Base-by-base conservation (phyloP, 92 coral and sea anemone genomes). In the Plumapathes pennacea region DNA sequence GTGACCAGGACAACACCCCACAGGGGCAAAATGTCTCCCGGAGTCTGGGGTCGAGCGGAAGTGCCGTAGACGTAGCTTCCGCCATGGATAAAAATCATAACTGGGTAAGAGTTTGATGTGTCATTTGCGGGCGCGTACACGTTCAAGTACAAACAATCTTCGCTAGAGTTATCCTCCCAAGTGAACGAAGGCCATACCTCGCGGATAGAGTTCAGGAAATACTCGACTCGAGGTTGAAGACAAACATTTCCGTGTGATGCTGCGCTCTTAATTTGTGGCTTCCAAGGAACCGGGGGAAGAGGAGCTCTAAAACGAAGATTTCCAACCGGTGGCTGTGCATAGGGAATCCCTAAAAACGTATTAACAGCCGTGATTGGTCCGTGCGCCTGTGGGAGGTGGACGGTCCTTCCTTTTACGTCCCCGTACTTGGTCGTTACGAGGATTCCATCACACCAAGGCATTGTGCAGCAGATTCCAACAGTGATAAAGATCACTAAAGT, bases 71-170 rank as follows among this genome's bases (percentile, higher is more conserved):
- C 39, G 63, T 82, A 86, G 42, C 85, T 78, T 3, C 95, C 95
- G 8, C 95, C 95, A 41, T 86, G 95, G 33, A 86, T 82, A 38
- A 80, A 86, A 38, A 86, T 52, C 42, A 86, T 70, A 0, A 86
- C 95, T 0, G 95, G 95, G n/a, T 55, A 64, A 17, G 37, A 28
- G 18, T 44, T 23, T 14, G 62, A 27, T 9, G 17, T 13, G 45
- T 49, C 46, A 4, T 54, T 24, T 18, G 44, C 62, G 10, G 92
- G 92, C 4, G 82, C 34, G 34, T 59, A 85, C 10, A 85, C 66
- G 59, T 85, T 80, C 54, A 80, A 50, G 29, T 74, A 46, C 67
- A 85, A n/a, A 38, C 92, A 85, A 32, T 85, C 87, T 50, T 85
- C 92, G 50, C 74, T 68, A 2, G 62, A 34, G 39, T 73, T 50